These are phyloP conservation scores for Pachyseris speciosa DNA, from an alignment of 64 coral and sea anemone genomes.

Conservation along the genomic window DNA sequence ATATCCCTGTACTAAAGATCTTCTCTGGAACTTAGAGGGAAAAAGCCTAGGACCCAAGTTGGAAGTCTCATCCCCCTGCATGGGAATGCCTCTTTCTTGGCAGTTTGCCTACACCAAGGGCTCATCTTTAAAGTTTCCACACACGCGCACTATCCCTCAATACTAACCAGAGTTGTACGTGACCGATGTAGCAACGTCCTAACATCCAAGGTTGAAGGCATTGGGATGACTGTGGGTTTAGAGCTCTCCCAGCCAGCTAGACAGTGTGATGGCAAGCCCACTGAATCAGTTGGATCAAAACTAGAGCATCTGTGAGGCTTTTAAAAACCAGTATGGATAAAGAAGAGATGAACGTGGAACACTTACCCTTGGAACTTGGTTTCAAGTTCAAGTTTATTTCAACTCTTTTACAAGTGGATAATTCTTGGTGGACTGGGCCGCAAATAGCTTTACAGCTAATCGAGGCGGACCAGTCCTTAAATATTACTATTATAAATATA, in stretches of 20 bases:
- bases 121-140: not conserved
- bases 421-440: no score
- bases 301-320: conserved; percentile 93
- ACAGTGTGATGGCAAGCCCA: conserved; percentile 93
- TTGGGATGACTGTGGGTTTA: conserved; percentile 84
- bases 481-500: no score
- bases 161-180: conserved; percentile 78
- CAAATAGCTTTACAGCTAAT: no score
- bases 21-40: no score
- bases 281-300: conserved; percentile 95
- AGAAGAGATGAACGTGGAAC: conserved; percentile 91
- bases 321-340: conserved; percentile 88
- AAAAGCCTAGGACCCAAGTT: no score
- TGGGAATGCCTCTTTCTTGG: no score
- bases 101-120: not conserved
- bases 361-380: no score
- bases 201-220: conserved; percentile 88
- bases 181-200: conserved; percentile 81
- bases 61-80: not conserved
- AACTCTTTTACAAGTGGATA: no score
- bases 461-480: no score
- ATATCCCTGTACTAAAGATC: no score
- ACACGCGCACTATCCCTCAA: no score
- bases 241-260: conserved; percentile 97
- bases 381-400: no score